Evolutionary conservation across 2,113 vertebrate species (phyloP).

Genomic region (Pseudorectes ferrugineus): DNA sequence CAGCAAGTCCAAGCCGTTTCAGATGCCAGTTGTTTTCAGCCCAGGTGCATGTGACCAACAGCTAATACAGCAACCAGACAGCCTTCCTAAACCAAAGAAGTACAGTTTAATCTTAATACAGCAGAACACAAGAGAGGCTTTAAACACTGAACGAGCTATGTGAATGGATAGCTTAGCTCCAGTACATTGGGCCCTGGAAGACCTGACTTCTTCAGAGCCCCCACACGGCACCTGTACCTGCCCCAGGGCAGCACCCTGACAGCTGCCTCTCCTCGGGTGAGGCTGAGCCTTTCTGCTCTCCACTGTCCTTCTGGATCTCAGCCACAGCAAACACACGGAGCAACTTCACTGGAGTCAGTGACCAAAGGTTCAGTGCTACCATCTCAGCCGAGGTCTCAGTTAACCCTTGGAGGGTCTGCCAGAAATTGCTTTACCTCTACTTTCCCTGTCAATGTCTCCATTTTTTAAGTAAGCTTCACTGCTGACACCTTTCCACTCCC

Average conservation of each 20-base stretch:
- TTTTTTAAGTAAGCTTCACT: not conserved
- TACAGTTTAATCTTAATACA: not conserved
- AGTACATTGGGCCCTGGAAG: not conserved
- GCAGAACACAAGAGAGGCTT: not conserved
- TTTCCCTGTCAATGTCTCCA: accelerated
- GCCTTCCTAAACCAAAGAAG: conserved; percentile 34
- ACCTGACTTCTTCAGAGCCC: not conserved
- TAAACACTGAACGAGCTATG: not conserved
- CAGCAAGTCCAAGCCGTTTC: not conserved
- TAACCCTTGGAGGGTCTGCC: not conserved
- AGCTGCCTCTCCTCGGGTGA: not conserved
- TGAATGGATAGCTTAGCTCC: not conserved
- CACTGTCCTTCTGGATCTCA: not conserved
- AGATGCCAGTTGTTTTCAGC: not conserved
- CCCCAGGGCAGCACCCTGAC: not conserved
- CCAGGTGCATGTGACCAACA: not conserved
- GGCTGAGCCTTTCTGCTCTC: not conserved
- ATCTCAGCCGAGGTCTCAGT: not conserved
- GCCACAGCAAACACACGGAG: not conserved
- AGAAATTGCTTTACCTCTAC: not conserved
- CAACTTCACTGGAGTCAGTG: not conserved
- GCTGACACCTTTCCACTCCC: not conserved
- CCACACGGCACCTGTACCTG: accelerated
- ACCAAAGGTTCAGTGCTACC: not conserved
- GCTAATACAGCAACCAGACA: not conserved